Evolutionary conservation across 2,797 vertebrate species (phyloP), one percentile per base, ranked within the genome.

Genomic region (Rhinichthys osculus): DNA sequence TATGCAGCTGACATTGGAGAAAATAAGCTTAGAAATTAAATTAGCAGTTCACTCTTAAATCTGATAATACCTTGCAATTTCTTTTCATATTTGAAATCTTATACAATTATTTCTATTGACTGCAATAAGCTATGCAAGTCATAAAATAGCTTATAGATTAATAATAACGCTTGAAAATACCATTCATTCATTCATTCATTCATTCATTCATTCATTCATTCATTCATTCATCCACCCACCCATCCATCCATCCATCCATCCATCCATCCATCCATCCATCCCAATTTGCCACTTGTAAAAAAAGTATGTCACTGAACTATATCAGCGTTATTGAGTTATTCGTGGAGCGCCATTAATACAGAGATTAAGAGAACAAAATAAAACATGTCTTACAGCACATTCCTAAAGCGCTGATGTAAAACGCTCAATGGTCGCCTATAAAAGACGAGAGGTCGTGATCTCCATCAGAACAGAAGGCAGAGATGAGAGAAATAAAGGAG

Each of bases 321-420:
- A 33, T 30, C 19, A 87, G 85, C 17, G 86, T 89, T 38, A 38
- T 38, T 88, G 81, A 66, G 64, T 73, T 66, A 62, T 42, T 84
- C n/a, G 19, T 47, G 33, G 80, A 57, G 44, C 1, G 73, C 54
- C 54, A 59, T 83, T 83, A 78, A 85, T 82, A 81, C 33, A 35
- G 54, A 86, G 89, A 90, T 90, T 89, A 89, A 82, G 74, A 84
- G 82, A 86, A 89, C 87, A 78, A 54, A 88, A 89, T 88, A 89
- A 85, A 89, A 62, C 84, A 88, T 71, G 47, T 50, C 69, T 90
- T 87, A 87, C 62, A 42, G 30, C 71, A 30, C 5, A 50, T 59
- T 74, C 23, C 10, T 78, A 81, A 85, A 87, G 83, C 78, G 64
- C 85, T 50, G 23, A n/a, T 9, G 33, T 57, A 70, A 77, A 88